Percentiles rank a stretch among this genome's conserved stretches.
phyloP scores from a whole-genome alignment of 1,140 invertebrate genomes.

The Hypothenemus hampei region DNA sequence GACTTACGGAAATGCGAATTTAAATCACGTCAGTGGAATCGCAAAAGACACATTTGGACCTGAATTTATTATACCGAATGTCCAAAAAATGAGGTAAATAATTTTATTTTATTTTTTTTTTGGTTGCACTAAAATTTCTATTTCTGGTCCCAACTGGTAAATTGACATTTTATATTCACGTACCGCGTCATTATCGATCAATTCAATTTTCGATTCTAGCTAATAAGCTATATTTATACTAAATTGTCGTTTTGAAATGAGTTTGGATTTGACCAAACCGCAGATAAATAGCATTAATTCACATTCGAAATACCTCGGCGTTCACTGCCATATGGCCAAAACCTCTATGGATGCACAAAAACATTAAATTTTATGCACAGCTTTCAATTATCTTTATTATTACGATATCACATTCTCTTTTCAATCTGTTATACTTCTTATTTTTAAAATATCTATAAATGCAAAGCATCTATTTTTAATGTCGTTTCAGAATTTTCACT shows the following conservation, averaged over 20 bases:
- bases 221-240: slow-evolving; percentile 11
- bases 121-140: neutral
- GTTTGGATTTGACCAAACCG: slow-evolving; percentile 1
- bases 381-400: neutral
- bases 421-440: neutral
- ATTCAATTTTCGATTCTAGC: slow-evolving; percentile 5
- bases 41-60: neutral
- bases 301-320: neutral
- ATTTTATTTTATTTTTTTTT: neutral
- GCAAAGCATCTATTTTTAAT: too few relatives aligned
- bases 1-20: neutral
- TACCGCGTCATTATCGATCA: neutral
- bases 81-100: neutral
- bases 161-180: neutral
- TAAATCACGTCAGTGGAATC: neutral
- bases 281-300: slow-evolving; percentile 5
- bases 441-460: neutral
- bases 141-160: neutral
- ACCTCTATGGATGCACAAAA: neutral
- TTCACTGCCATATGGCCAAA: neutral
- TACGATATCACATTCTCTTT: neutral
- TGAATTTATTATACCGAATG: neutral
- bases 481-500: too few relatives aligned
- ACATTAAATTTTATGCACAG: neutral
- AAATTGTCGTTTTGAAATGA: slow-evolving; percentile 3